Evolutionary conservation across 2,113 vertebrate species (phyloP).

Genomic region (Rattus norvegicus): GRCr8 NC_086035.1:1840501-1841000

Average conservation of each 20-base stretch:
- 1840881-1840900: constrained; percentile 77
- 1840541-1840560: constrained; percentile 60
- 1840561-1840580: constrained; percentile 52
- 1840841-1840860: constrained; percentile 65
- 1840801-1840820: constrained; percentile 55
- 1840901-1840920: constrained; percentile 78
- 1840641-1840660: background rate
- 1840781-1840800: constrained; percentile 55
- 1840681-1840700: constrained; percentile 37
- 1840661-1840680: background rate
- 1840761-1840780: constrained; percentile 73
- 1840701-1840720: constrained; percentile 84
- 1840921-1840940: constrained; percentile 71
- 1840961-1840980: constrained; percentile 83
- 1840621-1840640: constrained; percentile 49
- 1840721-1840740: constrained; percentile 55
- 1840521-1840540: constrained; percentile 2
- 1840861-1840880: constrained; percentile 72
- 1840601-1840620: constrained; percentile 73
- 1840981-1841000: constrained; percentile 84
- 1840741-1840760: constrained; percentile 60
- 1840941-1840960: constrained; percentile 85
- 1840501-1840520: background rate
- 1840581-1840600: constrained; percentile 60
- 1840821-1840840: constrained; percentile 83